These are phyloP conservation scores for Drosophila gunungcola DNA, from an alignment of 1,140 invertebrate genomes.

Conservation along the genomic window DNA sequence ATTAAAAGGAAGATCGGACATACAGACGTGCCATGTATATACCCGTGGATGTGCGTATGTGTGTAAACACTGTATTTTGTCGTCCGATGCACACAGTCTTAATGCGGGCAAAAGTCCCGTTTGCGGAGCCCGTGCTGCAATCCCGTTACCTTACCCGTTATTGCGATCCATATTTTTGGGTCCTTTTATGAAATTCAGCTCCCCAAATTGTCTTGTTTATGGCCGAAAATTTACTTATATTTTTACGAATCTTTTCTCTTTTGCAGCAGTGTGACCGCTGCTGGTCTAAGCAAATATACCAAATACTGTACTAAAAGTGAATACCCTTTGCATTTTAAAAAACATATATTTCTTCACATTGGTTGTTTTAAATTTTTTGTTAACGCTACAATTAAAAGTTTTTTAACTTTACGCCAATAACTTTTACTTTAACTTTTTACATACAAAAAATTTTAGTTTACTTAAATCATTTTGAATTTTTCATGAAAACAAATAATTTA, in stretches of 20 bases:
- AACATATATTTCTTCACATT: too few species aligned
- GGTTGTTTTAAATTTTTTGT: too few species aligned
- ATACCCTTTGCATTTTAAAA: neutral
- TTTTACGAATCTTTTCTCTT: slow-evolving; percentile 34
- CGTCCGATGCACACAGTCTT: slow-evolving; percentile 5
- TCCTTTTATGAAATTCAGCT: slow-evolving; percentile 38
- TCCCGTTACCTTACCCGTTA: slow-evolving; percentile 63
- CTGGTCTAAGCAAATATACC: neutral
- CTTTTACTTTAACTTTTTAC: too few species aligned
- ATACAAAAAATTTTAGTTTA: too few species aligned
- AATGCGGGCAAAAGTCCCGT: neutral
- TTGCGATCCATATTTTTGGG: slow-evolving; percentile 70
- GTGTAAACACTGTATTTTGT: slow-evolving; percentile 39
- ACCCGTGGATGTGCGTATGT: slow-evolving; percentile 28
- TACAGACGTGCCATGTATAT: slow-evolving; percentile 36
- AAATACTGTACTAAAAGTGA: neutral
- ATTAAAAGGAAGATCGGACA: slow-evolving; percentile 2
- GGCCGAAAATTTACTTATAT: slow-evolving; percentile 55
- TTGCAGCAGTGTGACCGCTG: slow-evolving; percentile 10
- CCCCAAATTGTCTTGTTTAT: slow-evolving; percentile 56
- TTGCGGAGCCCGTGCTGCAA: neutral
- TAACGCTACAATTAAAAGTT: too few species aligned
- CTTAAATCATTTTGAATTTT: too few species aligned
- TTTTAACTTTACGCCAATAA: too few species aligned
- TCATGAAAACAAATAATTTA: too few species aligned